phyloP scores from a whole-genome alignment of 2,888 invertebrate species.

The Cyrtodaria siliqua region DNA sequence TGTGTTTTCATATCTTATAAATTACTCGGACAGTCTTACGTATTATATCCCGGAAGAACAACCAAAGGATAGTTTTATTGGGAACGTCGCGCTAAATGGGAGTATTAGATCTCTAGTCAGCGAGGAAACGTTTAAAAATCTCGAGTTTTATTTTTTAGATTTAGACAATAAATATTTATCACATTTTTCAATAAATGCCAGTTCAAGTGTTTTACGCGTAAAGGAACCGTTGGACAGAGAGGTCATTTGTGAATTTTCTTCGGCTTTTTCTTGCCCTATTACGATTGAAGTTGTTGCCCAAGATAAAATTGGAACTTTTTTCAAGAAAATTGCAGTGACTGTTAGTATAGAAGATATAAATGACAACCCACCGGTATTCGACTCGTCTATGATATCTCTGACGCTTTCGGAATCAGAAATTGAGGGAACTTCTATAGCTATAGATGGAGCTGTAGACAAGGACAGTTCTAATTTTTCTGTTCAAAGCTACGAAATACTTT shows the following conservation, averaged over 20 bases:
- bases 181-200: slow-evolving; percentile 47
- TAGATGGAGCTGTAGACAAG: slow-evolving; percentile 71
- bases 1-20: slow-evolving; percentile 57
- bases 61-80: slow-evolving; percentile 56
- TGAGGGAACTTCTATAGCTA: slow-evolving; percentile 61
- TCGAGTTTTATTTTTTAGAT: slow-evolving; percentile 65
- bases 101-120: slow-evolving; percentile 55
- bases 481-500: slow-evolving; percentile 70
- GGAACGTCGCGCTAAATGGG: slow-evolving; percentile 67
- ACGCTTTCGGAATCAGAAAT: slow-evolving; percentile 73
- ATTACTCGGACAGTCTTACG: slow-evolving; percentile 51
- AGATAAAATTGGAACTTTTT: slow-evolving; percentile 71
- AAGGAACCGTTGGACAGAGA: slow-evolving; percentile 71
- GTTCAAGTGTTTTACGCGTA: slow-evolving; percentile 49
- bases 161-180: slow-evolving; percentile 44
- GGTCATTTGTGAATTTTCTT: slow-evolving; percentile 69
- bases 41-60: slow-evolving; percentile 66
- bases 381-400: slow-evolving; percentile 51
- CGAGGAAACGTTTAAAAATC: slow-evolving; percentile 40
- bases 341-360: slow-evolving; percentile 79
- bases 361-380: slow-evolving; percentile 81
- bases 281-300: slow-evolving; percentile 73
- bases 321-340: slow-evolving; percentile 74
- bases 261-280: slow-evolving; percentile 62
- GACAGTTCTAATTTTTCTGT: slow-evolving; percentile 74